phyloP scores from a whole-genome alignment of 2,797 vertebrate genomes.

The Oreochromis mossambicus region DNA sequence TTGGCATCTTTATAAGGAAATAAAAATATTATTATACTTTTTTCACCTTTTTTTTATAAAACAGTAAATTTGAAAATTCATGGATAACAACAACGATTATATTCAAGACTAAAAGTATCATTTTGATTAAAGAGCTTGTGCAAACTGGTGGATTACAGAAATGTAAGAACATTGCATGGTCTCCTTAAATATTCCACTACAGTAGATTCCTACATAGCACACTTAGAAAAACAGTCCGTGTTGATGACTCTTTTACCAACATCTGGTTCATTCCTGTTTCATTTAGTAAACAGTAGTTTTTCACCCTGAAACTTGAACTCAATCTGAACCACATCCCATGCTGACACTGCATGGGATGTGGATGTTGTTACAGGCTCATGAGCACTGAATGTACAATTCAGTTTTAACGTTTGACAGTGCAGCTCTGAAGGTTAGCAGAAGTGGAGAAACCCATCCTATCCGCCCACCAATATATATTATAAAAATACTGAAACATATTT shows the following conservation, averaged over 20 bases:
- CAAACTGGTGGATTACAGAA: background rate
- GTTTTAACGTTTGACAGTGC: accelerated
- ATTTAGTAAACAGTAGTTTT: background rate
- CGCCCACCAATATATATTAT: background rate
- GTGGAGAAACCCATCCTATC: background rate
- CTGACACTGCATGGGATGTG: too few species aligned
- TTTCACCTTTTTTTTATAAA: background rate
- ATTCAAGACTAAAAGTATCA: background rate
- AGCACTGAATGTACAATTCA: background rate
- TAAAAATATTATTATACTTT: background rate
- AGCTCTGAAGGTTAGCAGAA: background rate
- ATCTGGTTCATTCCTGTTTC: background rate
- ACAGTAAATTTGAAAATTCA: background rate
- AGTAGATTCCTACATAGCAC: background rate
- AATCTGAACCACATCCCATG: background rate
- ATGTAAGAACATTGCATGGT: background rate
- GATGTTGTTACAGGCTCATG: background rate
- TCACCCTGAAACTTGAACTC: background rate
- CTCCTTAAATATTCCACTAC: background rate
- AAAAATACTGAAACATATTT: background rate
- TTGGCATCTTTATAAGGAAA: background rate
- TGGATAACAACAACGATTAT: background rate
- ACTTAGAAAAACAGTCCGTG: background rate
- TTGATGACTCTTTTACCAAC: background rate
- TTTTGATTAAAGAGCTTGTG: background rate